Base-by-base conservation (phyloP, 2,888 invertebrate genomes). In the Troides helena region DNA sequence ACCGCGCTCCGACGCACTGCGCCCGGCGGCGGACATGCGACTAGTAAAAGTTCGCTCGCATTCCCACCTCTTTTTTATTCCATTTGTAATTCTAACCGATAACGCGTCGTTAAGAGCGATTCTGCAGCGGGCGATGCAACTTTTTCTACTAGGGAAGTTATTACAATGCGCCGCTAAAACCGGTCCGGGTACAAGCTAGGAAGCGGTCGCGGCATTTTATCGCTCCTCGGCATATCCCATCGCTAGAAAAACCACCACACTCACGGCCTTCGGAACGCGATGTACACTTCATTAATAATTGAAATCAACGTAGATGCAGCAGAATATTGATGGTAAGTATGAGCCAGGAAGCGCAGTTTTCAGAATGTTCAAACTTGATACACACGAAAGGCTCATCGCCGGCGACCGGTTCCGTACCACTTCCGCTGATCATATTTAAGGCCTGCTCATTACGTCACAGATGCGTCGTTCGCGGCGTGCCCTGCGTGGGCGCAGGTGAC, bases 401-500 rank as follows among this genome's bases (percentile, higher is more conserved):
- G 80, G 77, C 77, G 81, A 83, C 84, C 84, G 84, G 86, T 87
- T 85, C 85, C 85, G 82, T 84, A 79, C 84, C 84, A 86, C 86
- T 87, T 90, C 89, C 90, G 89, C 82, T 87, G 81, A 79, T 77
- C 74, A 80, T 83, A 86, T 89, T 87, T 85, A 82, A 87, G 77
- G 77, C 77, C 83, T 75, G 78, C 77, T 82, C 83, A 86, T 90
- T 90, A 87, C 87, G 89, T 90, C 87, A 90, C 85, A 87, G 83
- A 74, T 69, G 68, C 76, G 80, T 81, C 80, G 79, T 81, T 77
- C 78, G 78, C 73, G 80, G 84, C 36, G 60, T 84, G 78, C 82
- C 81, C 80, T 83, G 90, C 86, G 89, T 88, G 83, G 90, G 88
- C 89, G 90, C 88, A 87, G 88, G 85, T 89, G 89, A 87, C 88